A percentile compares a stretch with the other conserved stretches of the same genome.
Conservation (phyloP, 2,113 vertebrate genomes). For the Vicugna pacos region DNA sequence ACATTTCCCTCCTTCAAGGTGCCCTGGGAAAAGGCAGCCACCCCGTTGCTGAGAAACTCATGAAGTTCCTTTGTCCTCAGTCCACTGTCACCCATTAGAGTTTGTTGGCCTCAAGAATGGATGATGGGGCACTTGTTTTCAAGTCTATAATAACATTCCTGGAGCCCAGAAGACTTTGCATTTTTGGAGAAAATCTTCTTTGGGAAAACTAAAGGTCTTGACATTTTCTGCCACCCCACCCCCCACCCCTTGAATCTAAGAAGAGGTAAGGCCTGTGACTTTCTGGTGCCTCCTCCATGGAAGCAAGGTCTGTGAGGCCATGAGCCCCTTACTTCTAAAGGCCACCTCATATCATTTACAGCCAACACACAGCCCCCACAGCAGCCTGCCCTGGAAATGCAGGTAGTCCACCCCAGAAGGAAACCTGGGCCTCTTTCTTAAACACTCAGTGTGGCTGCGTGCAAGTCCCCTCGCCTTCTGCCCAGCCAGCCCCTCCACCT, state of each 20-base stretch:
- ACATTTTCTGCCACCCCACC: neutral
- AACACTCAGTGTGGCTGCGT: neutral
- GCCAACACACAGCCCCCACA: neutral
- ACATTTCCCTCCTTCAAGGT: neutral
- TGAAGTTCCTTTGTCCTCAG: neutral
- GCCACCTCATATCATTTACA: neutral
- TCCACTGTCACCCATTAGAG: neutral
- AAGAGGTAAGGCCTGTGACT: neutral
- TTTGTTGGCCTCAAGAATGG: neutral
- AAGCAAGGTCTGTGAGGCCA: neutral
- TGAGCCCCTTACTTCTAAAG: neutral
- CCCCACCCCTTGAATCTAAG: neutral
- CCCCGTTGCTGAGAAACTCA: neutral
- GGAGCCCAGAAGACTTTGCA: neutral
- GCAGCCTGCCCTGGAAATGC: neutral
- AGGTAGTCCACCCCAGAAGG: neutral
- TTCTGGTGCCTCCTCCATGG: neutral
- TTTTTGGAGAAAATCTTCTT: slow-evolving; percentile 1
- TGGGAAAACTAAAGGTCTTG: neutral
- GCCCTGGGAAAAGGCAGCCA: neutral
- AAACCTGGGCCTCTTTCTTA: neutral
- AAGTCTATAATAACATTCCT: neutral
- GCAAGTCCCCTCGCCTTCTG: neutral
- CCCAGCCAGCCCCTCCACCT: neutral
- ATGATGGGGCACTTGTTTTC: too few relatives aligned